Conservation (phyloP, 2,888 invertebrate species). For the Archips xylosteana region DNA sequence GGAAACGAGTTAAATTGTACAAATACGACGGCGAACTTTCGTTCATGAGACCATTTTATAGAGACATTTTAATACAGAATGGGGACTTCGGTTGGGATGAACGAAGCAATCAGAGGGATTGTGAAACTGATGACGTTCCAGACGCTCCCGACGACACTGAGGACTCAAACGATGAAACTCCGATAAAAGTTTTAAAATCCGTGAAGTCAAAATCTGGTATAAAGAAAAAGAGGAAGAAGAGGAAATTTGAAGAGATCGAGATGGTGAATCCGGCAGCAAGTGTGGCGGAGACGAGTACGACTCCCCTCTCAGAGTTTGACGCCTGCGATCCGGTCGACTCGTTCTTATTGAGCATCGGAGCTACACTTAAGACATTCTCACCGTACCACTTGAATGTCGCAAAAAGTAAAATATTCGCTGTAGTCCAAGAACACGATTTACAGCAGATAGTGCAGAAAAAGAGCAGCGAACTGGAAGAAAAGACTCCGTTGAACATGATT, state of each 20-base stretch:
- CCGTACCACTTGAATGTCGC: conserved; percentile 79
- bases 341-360: conserved; percentile 55
- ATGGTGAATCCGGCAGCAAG: conserved; percentile 17
- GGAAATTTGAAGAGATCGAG: conserved; percentile 35
- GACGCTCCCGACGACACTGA: conserved; percentile 19
- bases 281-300: conserved; percentile 21
- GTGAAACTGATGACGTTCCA: conserved; percentile 29
- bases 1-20: conserved; percentile 59
- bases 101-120: conserved; percentile 20
- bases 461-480: conserved; percentile 45
- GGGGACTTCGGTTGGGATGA: conserved; percentile 39
- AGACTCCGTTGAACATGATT: conserved; percentile 31
- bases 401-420: conserved; percentile 77
- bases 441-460: conserved; percentile 74
- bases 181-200: conserved; percentile 26
- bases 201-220: conserved; percentile 27
- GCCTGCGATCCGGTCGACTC: conserved; percentile 38
- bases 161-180: conserved; percentile 29
- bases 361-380: conserved; percentile 73
- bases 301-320: conserved; percentile 34
- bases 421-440: conserved; percentile 79
- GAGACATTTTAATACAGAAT: conserved; percentile 54
- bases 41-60: conserved; percentile 73
- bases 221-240: conserved; percentile 39
- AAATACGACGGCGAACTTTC: conserved; percentile 72